Evolutionary conservation across 2,888 invertebrate species (phyloP), one percentile per base, ranked within the genome.

Genomic region (Cantharis rustica): DNA sequence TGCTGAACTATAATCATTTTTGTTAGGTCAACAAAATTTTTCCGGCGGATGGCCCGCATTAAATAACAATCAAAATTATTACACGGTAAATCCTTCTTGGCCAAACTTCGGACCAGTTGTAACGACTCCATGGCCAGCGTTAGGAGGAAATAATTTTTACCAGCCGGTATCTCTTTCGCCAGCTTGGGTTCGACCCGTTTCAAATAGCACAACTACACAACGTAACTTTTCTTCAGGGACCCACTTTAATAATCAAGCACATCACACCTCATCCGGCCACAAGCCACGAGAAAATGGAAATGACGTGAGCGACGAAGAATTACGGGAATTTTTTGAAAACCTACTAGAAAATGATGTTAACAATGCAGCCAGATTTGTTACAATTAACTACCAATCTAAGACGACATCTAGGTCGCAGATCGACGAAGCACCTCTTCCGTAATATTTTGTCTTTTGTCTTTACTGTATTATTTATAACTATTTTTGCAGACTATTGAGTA

Each of bases 341-440:
- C 88, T 96, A 16, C 90, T 94, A 75, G 90, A 90, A 74, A 93
- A 94, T 85, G 96, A 96, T 85, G 88, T 87, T 0, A 95, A 95
- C 86, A 95, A 95, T 86, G 94, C 93, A 62, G 91, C 93, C 7
- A 92, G 89, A 84, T 91, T 91, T 80, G 89, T 95, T n/a, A 92
- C 90, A 0, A 84, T 95, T 1, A 94, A 95, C 86, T 90, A 92
- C 77, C 96, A 96, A 88, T 93, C 93, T 79, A 92, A 92, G 86
- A 95, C 95, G 0, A 91, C 92, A 1, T 93, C 94, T 10, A 90
- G 91, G 69, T 93, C 93, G 15, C 89, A 88, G 72, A 90, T 89
- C 13, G 96, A 96, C 85, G 92, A 93, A 86, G 95, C 96, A 9
- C 92, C 95, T 23, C 87, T 90, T 81, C 93, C 94, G 95, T 96